Evolutionary conservation across 1,140 invertebrate genomes (phyloP).

Genomic region (Drosophila orena): DNA sequence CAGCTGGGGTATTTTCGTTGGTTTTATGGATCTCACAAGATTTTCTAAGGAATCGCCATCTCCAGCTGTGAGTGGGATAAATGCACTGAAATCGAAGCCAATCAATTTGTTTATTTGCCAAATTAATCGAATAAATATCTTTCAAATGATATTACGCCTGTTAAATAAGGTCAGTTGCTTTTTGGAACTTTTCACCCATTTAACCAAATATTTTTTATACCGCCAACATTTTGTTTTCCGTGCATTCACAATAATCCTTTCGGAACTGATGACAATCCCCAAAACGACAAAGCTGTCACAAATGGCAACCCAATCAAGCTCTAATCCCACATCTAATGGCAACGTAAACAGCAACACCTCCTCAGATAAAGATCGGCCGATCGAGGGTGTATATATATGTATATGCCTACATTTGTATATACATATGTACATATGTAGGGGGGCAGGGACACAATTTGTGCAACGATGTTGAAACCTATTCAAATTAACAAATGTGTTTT

Average conservation of each 20-base stretch:
- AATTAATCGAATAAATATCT: background rate
- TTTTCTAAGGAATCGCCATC: constrained; percentile 19
- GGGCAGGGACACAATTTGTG: constrained; percentile 50
- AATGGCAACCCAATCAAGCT: constrained; percentile 61
- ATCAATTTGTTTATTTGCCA: background rate
- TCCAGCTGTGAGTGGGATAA: constrained; percentile 6
- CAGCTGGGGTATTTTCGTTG: background rate
- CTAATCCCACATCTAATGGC: constrained; percentile 59
- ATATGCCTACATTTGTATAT: background rate
- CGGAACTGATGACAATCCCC: constrained; percentile 42
- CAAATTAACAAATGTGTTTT: constrained; percentile 82
- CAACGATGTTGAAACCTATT: constrained; percentile 76
- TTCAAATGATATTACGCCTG: too few relatives aligned
- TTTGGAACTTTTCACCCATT: too few relatives aligned
- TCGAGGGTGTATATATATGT: background rate
- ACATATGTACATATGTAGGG: background rate
- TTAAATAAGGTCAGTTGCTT: too few relatives aligned
- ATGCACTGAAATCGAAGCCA: constrained; percentile 4
- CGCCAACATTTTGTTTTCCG: background rate
- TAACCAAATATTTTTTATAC: too few relatives aligned
- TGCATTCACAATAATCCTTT: constrained; percentile 32
- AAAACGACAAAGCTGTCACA: constrained; percentile 58
- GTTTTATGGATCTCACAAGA: background rate
- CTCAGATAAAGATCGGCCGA: constrained; percentile 32
- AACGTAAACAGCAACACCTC: constrained; percentile 61